Conservation (phyloP, 2,888 invertebrate species). For the Nebria salina region DNA sequence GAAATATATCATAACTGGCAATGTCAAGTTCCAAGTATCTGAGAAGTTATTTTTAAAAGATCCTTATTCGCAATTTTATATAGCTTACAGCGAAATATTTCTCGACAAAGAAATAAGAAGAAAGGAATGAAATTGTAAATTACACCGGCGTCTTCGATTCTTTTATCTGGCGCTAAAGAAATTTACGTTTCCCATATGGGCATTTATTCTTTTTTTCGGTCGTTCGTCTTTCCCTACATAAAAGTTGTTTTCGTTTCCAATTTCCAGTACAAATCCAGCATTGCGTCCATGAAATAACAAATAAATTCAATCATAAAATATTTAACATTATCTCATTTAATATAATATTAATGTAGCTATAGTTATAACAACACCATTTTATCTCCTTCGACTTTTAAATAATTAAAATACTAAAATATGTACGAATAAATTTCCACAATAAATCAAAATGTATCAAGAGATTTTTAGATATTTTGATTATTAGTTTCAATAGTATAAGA, state of each 20-base stretch:
- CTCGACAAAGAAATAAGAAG: background rate
- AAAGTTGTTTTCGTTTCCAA: slow-evolving; percentile 41
- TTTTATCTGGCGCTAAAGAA: background rate
- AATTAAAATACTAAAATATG: no score
- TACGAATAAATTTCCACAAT: no score
- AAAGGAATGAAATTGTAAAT: background rate
- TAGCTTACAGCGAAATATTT: background rate
- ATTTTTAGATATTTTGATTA: no score
- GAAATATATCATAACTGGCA: background rate
- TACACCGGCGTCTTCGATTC: background rate
- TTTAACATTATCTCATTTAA: no score
- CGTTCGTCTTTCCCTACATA: slow-evolving; percentile 40
- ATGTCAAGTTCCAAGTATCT: background rate
- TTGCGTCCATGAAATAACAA: background rate
- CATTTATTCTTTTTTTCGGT: slow-evolving; percentile 2
- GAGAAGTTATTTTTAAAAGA: background rate
- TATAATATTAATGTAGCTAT: no score
- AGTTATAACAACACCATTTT: no score
- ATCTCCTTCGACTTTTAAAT: no score
- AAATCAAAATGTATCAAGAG: no score
- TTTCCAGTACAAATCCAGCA: slow-evolving; percentile 31
- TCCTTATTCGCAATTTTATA: background rate
- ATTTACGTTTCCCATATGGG: slow-evolving; percentile 1
- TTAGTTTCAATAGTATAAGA: background rate
- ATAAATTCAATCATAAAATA: background rate